These are phyloP conservation scores for Ostrea denselamellosa DNA, from an alignment of 1,140 invertebrate genomes.

Conservation along the genomic window DNA sequence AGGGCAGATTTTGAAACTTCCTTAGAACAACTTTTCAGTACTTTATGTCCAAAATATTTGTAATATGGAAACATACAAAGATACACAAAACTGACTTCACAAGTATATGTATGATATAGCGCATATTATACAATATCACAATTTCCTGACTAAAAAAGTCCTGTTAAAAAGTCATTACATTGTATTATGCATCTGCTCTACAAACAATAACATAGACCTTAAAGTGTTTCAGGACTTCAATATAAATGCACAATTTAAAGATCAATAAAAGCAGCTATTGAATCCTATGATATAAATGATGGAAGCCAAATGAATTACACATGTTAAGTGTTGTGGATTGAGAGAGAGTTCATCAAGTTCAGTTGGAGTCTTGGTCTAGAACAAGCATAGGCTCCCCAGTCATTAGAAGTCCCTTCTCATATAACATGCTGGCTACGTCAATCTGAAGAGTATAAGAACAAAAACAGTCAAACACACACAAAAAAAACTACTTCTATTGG, in stretches of 20 bases:
- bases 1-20: too few relatives aligned
- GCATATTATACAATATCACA: neutral
- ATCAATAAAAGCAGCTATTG: neutral
- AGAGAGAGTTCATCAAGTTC: neutral
- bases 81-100: neutral
- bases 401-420: conserved; percentile 86
- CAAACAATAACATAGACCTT: neutral
- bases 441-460: conserved; percentile 82
- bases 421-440: conserved; percentile 83
- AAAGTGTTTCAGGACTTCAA: neutral
- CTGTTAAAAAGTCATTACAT: neutral
- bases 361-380: conserved; percentile 62
- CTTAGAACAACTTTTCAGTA: too few relatives aligned
- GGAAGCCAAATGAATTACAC: neutral
- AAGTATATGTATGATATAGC: neutral
- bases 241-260: too few relatives aligned
- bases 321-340: neutral
- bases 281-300: neutral
- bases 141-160: neutral
- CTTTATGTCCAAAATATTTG: too few relatives aligned
- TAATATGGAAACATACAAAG: neutral
- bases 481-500: too few relatives aligned
- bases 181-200: neutral
- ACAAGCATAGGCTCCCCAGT: conserved; percentile 81
- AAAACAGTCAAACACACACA: neutral